Evolutionary conservation across 2,888 invertebrate genomes (phyloP).

Genomic region (Morpho helenor): DNA sequence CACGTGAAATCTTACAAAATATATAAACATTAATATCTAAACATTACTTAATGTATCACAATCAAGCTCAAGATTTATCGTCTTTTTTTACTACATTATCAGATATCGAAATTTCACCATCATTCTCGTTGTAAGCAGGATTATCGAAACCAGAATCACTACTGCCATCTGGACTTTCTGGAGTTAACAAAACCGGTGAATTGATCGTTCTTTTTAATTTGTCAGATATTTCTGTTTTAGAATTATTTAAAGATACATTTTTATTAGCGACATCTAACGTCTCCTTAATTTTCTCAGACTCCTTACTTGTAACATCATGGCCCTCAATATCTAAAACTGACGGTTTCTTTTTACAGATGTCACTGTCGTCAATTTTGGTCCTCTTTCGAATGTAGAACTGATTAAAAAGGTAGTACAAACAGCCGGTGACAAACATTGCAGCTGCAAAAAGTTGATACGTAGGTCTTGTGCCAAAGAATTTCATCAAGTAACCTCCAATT

Average conservation of each 20-base stretch:
- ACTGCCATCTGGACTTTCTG: conserved; percentile 63
- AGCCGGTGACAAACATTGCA: conserved; percentile 81
- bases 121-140: conserved; percentile 61
- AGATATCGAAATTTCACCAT: conserved; percentile 32
- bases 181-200: conserved; percentile 39
- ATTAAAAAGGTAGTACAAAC: conserved; percentile 85
- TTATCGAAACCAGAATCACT: conserved; percentile 72
- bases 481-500: conserved; percentile 87
- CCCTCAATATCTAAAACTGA: conserved; percentile 55
- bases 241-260: conserved; percentile 31
- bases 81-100: conserved; percentile 39
- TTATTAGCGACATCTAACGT: conserved; percentile 51
- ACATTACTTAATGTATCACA: conserved; percentile 20
- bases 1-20: conserved; percentile 12
- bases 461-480: conserved; percentile 83
- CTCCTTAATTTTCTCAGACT: conserved; percentile 37
- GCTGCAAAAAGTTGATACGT: conserved; percentile 86
- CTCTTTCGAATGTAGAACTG: conserved; percentile 80
- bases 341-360: conserved; percentile 79
- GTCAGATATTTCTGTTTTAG: conserved; percentile 27
- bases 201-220: conserved; percentile 25
- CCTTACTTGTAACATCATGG: conserved; percentile 41
- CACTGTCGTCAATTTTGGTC: conserved; percentile 72
- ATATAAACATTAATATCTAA: conserved; percentile 32
- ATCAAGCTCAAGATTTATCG: conserved; percentile 39